A percentile compares a stretch with the other conserved stretches of the same genome.
These are phyloP conservation scores for Melieria omissa DNA, from an alignment of 2,888 invertebrate genomes.

Conservation along the genomic window DNA sequence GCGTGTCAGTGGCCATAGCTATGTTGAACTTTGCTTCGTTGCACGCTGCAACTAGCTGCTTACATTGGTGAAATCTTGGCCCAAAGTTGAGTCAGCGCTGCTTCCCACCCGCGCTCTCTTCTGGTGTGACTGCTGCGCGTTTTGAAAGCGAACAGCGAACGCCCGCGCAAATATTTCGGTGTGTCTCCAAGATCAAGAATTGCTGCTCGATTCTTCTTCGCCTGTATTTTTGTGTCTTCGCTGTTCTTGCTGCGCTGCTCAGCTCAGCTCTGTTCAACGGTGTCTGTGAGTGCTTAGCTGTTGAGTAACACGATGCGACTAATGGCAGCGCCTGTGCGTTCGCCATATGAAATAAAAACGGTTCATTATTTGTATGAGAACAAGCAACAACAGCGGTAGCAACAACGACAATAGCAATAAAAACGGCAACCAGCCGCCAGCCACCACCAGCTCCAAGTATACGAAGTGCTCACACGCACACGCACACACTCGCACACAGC, in stretches of 20 bases:
- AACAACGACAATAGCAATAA: slow-evolving; percentile 24
- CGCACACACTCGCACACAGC: no score
- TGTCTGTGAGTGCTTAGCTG: slow-evolving; percentile 50
- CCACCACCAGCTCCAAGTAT: not conserved
- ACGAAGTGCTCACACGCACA: no score
- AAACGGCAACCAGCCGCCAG: slow-evolving; percentile 4
- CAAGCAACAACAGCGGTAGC: slow-evolving; percentile 31
- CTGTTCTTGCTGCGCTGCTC: slow-evolving; percentile 19
- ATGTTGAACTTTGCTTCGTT: no score
- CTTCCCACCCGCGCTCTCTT: not conserved
- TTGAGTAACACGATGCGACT: slow-evolving; percentile 61
- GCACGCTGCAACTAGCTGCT: not conserved
- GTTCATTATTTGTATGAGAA: slow-evolving; percentile 52
- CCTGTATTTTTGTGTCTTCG: not conserved
- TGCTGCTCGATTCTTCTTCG: not conserved
- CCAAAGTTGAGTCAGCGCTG: not conserved
- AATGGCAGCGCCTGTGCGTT: slow-evolving; percentile 47
- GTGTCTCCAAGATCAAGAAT: no score
- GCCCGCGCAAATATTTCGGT: no score
- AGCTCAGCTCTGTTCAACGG: slow-evolving; percentile 32
- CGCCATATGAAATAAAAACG: slow-evolving; percentile 63
- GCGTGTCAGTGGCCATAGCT: not conserved
- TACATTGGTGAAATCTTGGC: not conserved
- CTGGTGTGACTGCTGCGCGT: no score
- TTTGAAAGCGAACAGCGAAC: no score